Conservation (phyloP, 2,797 vertebrate genomes). For the Siniperca obscura region DNA sequence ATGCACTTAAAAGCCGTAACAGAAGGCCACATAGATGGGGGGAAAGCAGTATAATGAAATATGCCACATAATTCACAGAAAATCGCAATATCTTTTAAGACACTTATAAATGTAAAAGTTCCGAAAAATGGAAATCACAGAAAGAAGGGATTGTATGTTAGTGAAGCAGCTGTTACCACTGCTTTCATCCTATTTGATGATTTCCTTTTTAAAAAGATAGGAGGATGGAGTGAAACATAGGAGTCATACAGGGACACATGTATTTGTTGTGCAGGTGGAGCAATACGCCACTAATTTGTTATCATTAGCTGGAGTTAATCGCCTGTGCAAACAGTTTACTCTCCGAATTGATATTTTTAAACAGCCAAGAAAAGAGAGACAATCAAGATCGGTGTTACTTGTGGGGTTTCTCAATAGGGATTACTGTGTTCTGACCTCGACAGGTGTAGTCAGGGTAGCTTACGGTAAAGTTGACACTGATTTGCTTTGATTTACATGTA, state of each 20-base stretch:
- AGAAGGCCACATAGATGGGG: neutral
- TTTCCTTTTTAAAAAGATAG: neutral
- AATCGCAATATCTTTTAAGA: neutral
- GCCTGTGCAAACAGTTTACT: constrained; percentile 72
- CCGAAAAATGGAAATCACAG: neutral
- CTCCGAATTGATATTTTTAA: constrained; percentile 68
- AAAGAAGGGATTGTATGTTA: neutral
- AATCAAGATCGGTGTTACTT: constrained; percentile 41
- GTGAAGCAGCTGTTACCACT: neutral
- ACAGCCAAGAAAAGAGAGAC: constrained; percentile 54
- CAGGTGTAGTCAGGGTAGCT: constrained; percentile 8
- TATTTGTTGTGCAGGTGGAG: constrained; percentile 61
- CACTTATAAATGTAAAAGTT: neutral
- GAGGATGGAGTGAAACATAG: neutral
- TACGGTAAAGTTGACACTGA: constrained; percentile 7
- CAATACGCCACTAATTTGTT: constrained; percentile 70
- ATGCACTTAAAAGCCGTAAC: neutral
- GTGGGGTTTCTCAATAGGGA: constrained; percentile 30
- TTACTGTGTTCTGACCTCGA: constrained; percentile 33
- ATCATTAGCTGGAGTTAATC: constrained; percentile 78
- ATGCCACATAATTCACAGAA: neutral
- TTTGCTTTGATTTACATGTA: constrained; percentile 7
- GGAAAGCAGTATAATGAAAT: neutral
- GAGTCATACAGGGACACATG: constrained; percentile 38
- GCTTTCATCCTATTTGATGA: neutral